Evolutionary conservation across 2,113 vertebrate genomes (phyloP).

Genomic region (Sinocyclocheilus anophthalmus): DNA sequence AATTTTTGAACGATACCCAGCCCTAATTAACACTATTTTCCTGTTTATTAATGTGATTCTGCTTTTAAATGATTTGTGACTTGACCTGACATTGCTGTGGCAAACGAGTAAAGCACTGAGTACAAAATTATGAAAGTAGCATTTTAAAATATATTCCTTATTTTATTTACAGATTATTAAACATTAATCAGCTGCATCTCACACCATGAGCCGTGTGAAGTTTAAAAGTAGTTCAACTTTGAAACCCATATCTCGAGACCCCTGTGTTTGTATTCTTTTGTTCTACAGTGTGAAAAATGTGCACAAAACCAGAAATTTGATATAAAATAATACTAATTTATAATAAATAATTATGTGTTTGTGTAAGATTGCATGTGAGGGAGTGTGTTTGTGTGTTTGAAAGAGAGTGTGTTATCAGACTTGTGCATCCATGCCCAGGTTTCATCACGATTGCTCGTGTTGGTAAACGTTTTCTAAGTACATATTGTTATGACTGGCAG

Average conservation of each 20-base stretch:
- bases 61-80: background rate
- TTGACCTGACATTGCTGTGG: background rate
- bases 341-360: background rate
- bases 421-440: background rate
- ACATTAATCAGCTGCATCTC: background rate
- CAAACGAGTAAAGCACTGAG: background rate
- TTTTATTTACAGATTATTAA: background rate
- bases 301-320: background rate
- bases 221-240: background rate
- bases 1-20: no score
- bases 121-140: background rate
- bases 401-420: background rate
- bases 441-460: background rate
- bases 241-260: background rate
- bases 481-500: conserved; percentile 41
- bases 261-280: background rate
- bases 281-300: background rate
- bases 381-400: background rate
- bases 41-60: background rate
- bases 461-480: conserved; percentile 30
- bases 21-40: background rate
- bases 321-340: no score
- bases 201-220: background rate
- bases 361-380: background rate
- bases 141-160: background rate